phyloP scores from a whole-genome alignment of 2,888 invertebrate genomes.

The Amblyjoppa proteus region DNA sequence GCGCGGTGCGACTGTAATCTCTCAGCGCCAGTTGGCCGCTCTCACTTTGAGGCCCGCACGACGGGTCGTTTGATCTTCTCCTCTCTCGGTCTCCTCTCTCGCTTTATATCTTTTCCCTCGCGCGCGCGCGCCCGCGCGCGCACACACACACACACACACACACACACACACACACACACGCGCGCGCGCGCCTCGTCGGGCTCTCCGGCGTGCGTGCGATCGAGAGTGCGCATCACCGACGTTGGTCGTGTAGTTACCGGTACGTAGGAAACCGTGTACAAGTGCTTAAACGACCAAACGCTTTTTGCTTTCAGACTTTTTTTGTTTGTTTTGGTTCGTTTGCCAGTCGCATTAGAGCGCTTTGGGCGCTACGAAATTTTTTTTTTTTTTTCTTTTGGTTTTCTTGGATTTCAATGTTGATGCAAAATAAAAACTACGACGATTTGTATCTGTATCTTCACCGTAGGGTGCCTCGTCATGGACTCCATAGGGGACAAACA shows the following conservation, averaged over 20 bases:
- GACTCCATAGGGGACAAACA: not conserved
- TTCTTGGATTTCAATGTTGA: constrained; percentile 21
- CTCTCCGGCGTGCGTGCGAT: constrained; percentile 38
- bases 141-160: constrained; percentile 19
- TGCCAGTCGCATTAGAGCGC: constrained; percentile 26
- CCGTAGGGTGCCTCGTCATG: not conserved
- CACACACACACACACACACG: constrained; percentile 6
- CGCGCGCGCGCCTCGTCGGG: constrained; percentile 19
- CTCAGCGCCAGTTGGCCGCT: constrained; percentile 70
- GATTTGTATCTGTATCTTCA: not conserved
- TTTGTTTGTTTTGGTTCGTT: constrained; percentile 12
- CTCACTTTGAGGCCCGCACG: constrained; percentile 69
- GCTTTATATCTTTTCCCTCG: constrained; percentile 53
- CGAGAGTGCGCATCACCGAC: constrained; percentile 17
- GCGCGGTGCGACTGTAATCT: constrained; percentile 69
- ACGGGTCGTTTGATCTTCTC: constrained; percentile 69
- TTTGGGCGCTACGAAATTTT: not conserved
- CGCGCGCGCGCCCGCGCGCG: constrained; percentile 23
- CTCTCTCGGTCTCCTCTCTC: constrained; percentile 55
- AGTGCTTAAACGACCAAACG: constrained; percentile 57
- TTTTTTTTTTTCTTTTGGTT: constrained; percentile 3
- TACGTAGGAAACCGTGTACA: constrained; percentile 39
- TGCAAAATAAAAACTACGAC: constrained; percentile 21
- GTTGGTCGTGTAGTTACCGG: constrained; percentile 6
- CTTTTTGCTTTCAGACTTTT: constrained; percentile 55